phyloP scores from a whole-genome alignment of 2,888 invertebrate genomes.

The Griposia aprilina region DNA sequence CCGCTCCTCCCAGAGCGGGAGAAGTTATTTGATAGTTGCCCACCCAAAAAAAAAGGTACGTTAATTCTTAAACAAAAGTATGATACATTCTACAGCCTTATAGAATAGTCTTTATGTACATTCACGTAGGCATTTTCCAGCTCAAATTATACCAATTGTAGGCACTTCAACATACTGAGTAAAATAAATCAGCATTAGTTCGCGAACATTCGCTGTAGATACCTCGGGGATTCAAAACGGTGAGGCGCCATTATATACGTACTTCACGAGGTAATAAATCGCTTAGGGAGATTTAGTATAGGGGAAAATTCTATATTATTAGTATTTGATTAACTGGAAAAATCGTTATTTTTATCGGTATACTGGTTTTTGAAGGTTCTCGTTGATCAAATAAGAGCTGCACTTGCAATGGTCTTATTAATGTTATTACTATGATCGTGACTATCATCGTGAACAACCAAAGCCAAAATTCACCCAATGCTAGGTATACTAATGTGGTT shows the following conservation, averaged over 20 bases:
- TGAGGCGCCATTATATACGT: conserved; percentile 39
- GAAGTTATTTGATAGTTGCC: no score
- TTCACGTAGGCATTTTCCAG: conserved; percentile 6
- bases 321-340: conserved; percentile 16
- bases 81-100: not conserved
- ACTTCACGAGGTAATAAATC: conserved; percentile 49
- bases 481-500: no score
- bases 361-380: not conserved
- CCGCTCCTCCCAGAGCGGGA: no score
- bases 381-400: not conserved
- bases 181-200: conserved; percentile 60
- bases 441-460: not conserved
- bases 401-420: not conserved
- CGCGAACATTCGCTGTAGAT: conserved; percentile 43
- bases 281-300: conserved; percentile 52
- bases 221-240: conserved; percentile 47
- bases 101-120: not conserved
- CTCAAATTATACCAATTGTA: conserved; percentile 12
- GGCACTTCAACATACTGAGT: conserved; percentile 24
- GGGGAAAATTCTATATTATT: conserved; percentile 31
- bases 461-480: no score
- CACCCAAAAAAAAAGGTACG: no score
- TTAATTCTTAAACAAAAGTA: not conserved
- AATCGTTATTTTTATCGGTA: not conserved
- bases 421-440: not conserved